These are phyloP conservation scores for Philonicus albiceps DNA, from an alignment of 2,888 invertebrate genomes.

Conservation along the genomic window DNA sequence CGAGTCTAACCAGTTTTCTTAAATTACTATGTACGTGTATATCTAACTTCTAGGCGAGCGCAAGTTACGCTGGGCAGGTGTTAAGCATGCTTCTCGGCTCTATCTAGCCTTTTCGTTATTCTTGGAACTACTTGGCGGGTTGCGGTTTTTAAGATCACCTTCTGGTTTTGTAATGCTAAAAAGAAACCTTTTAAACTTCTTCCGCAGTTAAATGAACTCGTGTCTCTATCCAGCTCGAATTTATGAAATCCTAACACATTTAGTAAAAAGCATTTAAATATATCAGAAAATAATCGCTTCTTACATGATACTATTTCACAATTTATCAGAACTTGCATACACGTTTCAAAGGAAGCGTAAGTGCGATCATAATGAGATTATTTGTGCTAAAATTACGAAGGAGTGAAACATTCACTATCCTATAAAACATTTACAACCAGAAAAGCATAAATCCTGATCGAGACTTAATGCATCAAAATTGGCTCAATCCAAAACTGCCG, in stretches of 20 bases:
- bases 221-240: not conserved
- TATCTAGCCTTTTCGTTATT: conserved; percentile 22
- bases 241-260: not conserved
- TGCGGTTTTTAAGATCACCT: conserved; percentile 26
- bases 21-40: conserved; percentile 33
- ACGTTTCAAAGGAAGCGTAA: not conserved
- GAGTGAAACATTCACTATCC: not conserved
- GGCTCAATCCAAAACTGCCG: not conserved
- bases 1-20: conserved; percentile 41
- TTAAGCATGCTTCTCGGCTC: conserved; percentile 8
- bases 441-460: not conserved
- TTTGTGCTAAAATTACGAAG: not conserved
- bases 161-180: conserved; percentile 9
- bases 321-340: not conserved
- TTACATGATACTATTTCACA: not conserved
- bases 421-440: not conserved
- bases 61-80: conserved; percentile 29
- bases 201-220: conserved; percentile 35
- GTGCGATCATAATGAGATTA: not conserved
- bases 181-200: conserved; percentile 34
- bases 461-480: not conserved
- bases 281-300: not conserved
- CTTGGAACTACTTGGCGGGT: conserved; percentile 3
- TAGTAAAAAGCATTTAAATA: not conserved
- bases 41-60: conserved; percentile 23